phyloP scores from a whole-genome alignment of 2,797 vertebrate genomes.

The Sibirionetta formosa region DNA sequence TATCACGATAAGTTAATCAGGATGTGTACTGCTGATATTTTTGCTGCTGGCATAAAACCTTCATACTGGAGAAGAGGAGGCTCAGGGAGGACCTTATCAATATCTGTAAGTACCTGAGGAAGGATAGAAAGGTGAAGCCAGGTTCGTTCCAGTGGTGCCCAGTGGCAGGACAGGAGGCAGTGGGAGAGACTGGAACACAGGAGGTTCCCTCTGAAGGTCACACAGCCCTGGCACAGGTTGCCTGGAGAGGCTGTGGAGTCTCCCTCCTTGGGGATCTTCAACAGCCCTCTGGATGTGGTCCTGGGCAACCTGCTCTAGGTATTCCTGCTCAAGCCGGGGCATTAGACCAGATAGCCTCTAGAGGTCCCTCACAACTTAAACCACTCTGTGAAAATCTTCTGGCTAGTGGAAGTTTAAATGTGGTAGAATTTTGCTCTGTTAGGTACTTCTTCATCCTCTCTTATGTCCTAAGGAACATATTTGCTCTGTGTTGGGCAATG shows the following conservation, averaged over 20 bases:
- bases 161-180: too few relatives aligned
- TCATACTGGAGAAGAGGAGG: too few relatives aligned
- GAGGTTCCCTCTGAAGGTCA: too few relatives aligned
- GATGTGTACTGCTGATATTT: neutral
- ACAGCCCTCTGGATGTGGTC: too few relatives aligned
- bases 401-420: neutral
- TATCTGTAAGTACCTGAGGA: too few relatives aligned
- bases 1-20: neutral
- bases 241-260: neutral
- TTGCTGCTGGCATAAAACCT: neutral
- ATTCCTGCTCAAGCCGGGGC: neutral
- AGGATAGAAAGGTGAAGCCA: too few relatives aligned
- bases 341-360: neutral
- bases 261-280: neutral
- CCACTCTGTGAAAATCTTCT: neutral
- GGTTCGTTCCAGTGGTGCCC: too few relatives aligned
- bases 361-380: neutral
- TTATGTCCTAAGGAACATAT: rapidly evolving
- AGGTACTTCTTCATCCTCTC: neutral
- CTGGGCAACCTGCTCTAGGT: neutral
- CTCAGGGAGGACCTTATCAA: too few relatives aligned
- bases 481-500: neutral
- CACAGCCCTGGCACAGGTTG: neutral
- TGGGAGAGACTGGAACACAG: too few relatives aligned
- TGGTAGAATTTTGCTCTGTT: neutral